These are phyloP conservation scores for Halichondria panicea DNA, from an alignment of 37 sponge, comb jelly and placozoan species.

Conservation along the genomic window DNA sequence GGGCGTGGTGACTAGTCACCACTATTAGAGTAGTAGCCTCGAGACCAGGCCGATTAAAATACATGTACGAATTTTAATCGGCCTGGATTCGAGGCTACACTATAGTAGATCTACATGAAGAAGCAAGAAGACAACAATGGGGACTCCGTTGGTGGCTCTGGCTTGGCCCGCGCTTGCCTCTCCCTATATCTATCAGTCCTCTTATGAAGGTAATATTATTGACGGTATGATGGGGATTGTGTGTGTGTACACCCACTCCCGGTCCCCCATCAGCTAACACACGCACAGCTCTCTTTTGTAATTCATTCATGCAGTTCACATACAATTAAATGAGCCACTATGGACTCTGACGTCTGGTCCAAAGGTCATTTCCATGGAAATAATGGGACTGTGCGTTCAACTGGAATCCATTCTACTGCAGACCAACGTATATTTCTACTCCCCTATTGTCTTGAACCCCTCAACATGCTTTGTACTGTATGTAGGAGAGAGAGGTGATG, in stretches of 20 bases:
- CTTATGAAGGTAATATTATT: slow-evolving; percentile 40
- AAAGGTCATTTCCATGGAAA: slow-evolving; percentile 53
- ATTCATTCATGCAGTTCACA: slow-evolving; percentile 29
- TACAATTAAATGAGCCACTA: slow-evolving; percentile 72
- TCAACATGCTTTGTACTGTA: too few species aligned
- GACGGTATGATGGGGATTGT: background rate
- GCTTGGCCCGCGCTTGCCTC: too few species aligned
- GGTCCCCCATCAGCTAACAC: background rate
- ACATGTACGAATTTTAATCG: too few species aligned
- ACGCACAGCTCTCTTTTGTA: background rate
- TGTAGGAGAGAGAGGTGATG: background rate
- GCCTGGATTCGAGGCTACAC: too few species aligned
- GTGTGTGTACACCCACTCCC: background rate
- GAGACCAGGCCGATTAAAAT: too few species aligned
- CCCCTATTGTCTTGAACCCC: too few species aligned
- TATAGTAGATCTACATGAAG: too few species aligned
- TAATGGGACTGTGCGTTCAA: slow-evolving; percentile 67
- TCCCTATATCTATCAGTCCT: slow-evolving; percentile 48
- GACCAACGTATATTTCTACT: background rate
- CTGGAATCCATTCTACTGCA: slow-evolving; percentile 61
- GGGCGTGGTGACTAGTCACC: too few species aligned
- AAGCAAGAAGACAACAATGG: too few species aligned
- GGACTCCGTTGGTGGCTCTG: too few species aligned
- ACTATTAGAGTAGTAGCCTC: too few species aligned
- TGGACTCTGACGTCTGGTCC: slow-evolving; percentile 54